Evolutionary conservation across 2,113 vertebrate genomes (phyloP), one percentile per base, ranked within the genome.

Genomic region (Ifrita kowaldi): DNA sequence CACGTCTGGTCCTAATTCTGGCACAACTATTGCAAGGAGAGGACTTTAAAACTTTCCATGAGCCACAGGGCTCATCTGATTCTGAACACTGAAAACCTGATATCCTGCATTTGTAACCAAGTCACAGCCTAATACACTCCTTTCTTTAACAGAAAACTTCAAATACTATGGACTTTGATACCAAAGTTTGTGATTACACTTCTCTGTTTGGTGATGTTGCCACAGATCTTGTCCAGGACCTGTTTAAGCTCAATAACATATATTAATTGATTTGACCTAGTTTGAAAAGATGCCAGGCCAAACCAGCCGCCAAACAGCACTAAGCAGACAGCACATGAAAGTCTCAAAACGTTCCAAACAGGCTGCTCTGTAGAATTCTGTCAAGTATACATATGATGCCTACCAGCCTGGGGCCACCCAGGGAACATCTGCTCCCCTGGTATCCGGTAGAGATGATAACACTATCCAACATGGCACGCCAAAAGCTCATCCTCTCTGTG

Each of bases 401-500:
- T 97, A 92, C 91, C 73, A 97, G 97, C 91, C 97, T 79, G 90
- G 83, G 96, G 96, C 96, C 95, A 98, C 87, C 65, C 86, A 85
- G 87, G 71, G 91, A 98, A 96, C 97, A 98, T 97, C 97, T 98
- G 97, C 85, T 98, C 89, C 88, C 88, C 81, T 84, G 68, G 91
- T 96, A 96, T 49, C 95, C 33, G 39, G 95, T 94, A 94, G 93
- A 91, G 87, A 95, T 24, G 93, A 90, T 71, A 94, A 92, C 37
- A 59, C 73, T 76, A 46, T 21, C 91, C 86, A 94, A 69, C 88
- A 75, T 3, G 41, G 91, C 82, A 76, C 69, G 95, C 97, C 97
- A 96, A 97, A 95, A 63, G 71, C 76, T 97, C 87, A 68, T 96
- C 95, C 85, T 95, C 85, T 95, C 93, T 89, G 74, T 52, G 87